Base-by-base conservation (phyloP, 2,888 invertebrate species). In the Drosophila nr. perissopoda region DNA sequence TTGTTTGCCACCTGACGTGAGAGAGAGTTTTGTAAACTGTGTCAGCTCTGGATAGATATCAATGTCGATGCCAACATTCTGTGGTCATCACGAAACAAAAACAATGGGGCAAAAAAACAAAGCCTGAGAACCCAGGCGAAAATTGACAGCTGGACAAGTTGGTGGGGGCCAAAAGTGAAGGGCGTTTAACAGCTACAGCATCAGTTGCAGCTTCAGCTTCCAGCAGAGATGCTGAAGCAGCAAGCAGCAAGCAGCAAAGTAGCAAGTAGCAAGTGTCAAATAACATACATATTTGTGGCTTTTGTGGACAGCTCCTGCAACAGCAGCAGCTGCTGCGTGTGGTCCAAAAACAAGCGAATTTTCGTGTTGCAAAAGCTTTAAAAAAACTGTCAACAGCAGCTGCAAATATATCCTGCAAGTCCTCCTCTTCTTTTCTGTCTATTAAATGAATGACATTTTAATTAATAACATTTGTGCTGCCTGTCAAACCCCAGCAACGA, bases 401-500 rank as follows among this genome's bases (percentile, higher is more conserved):
- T 84, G 89, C 82, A 69, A 73, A 76, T 74, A 67, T 54, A n/a
- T 66, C 56, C 46, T 53, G 42, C 21, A 49, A 65, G 83, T 89
- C 83, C 84, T 86, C 58, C 18, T 7, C 25, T 36, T 18, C 11
- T 7, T 33, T 33, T 49, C n/a, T 11, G n/a, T 46, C 2, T 74
- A 74, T 79, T 78, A 73, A 86, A 78, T 89, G 84, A 91, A 92
- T 91, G 91, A 92, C 92, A 87, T 90, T 92, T 91, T 91, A 91
- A 91, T 92, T 91, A 92, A 92, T 92, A 92, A 90, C 91, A 87
- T 89, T 89, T 91, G 84, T 83, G 83, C 76, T 73, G 66, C 70
- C 67, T 70, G 54, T 64, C 67, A 57, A 53, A 38, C 31, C 40
- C 52, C 65, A 13, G 18, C 10, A 48, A 25, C 25, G 25, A 46